These are phyloP conservation scores for Phrynosoma platyrhinos DNA, from an alignment of 2,113 vertebrate genomes.

Conservation along the genomic window DNA sequence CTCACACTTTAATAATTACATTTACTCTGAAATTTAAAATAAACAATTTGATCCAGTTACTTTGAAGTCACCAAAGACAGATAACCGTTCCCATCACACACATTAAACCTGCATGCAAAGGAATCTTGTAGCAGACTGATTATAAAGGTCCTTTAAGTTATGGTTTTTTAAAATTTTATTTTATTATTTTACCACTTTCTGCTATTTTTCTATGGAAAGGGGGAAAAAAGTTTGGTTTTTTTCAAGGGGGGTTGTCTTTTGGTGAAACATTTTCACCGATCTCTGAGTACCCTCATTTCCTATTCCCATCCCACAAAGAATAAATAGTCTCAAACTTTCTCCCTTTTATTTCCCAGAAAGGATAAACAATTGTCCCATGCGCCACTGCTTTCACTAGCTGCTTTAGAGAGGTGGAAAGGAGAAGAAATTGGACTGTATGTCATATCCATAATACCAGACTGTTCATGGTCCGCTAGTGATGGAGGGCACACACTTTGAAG, in stretches of 20 bases:
- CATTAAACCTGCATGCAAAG: too few species aligned
- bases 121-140: too few species aligned
- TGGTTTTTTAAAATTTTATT: neutral
- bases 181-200: neutral
- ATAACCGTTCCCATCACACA: too few species aligned
- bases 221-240: neutral
- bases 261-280: fast-evolving
- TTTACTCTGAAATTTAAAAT: neutral
- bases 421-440: slow-evolving; percentile 20
- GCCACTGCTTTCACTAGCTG: slow-evolving; percentile 18
- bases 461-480: fast-evolving
- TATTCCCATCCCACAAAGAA: neutral
- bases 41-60: neutral
- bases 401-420: neutral
- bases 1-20: neutral
- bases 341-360: slow-evolving; percentile 5
- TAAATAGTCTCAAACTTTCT: neutral
- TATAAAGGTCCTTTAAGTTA: too few species aligned
- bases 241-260: neutral
- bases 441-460: neutral
- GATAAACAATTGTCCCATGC: slow-evolving; percentile 17
- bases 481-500: slow-evolving; percentile 12
- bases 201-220: neutral
- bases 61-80: neutral
- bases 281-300: neutral